Evolutionary conservation across 1,140 invertebrate genomes (phyloP).

Genomic region (Platyura marginata): DNA sequence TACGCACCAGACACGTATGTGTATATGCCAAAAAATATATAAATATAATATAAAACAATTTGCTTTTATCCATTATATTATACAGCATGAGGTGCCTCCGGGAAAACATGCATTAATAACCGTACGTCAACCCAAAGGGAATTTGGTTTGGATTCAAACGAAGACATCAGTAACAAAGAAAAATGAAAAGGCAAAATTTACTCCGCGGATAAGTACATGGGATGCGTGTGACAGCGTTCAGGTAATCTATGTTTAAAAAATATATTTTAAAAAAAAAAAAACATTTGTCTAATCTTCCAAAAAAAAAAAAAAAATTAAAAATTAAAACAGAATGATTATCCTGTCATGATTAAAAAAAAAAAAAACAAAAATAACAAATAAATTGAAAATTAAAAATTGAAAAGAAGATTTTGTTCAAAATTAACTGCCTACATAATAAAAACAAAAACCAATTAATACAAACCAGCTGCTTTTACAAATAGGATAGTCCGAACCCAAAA

Average conservation of each 20-base stretch:
- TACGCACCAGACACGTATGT: too few species aligned
- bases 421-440: neutral
- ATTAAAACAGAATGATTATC: too few species aligned
- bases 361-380: too few species aligned
- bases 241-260: conserved; percentile 28
- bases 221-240: conserved; percentile 68
- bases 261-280: too few species aligned
- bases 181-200: conserved; percentile 24
- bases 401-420: too few species aligned
- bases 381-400: too few species aligned
- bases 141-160: conserved; percentile 60
- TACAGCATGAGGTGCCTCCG: conserved; percentile 54
- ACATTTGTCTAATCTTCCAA: too few species aligned
- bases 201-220: conserved; percentile 44
- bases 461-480: conserved; percentile 9
- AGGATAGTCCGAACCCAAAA: conserved; percentile 22
- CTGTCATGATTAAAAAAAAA: too few species aligned
- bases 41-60: too few species aligned
- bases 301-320: too few species aligned
- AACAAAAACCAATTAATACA: neutral
- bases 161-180: conserved; percentile 29
- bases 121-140: conserved; percentile 62
- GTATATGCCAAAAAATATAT: too few species aligned
- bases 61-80: neutral
- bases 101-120: conserved; percentile 71